These are phyloP conservation scores for Xerus rutilus DNA, from an alignment of 2,797 vertebrate species.

Conservation along the genomic window DNA sequence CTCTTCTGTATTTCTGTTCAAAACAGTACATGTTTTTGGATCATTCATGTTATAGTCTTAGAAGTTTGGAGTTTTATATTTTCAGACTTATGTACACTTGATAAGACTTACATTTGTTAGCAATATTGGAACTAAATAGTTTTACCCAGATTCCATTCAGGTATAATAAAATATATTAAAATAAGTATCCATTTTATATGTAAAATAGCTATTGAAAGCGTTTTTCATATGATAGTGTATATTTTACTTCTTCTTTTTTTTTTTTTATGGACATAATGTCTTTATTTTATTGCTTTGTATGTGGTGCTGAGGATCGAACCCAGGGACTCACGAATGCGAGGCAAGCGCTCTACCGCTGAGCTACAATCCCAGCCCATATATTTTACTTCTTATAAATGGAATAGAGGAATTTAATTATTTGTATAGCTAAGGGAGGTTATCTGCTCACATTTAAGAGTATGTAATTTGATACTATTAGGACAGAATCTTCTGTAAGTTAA, in stretches of 20 bases:
- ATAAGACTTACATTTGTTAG: constrained; percentile 8
- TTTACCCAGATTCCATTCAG: constrained; percentile 57
- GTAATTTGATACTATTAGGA: constrained; percentile 63
- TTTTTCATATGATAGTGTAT: constrained; percentile 26
- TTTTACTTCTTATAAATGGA: constrained; percentile 67
- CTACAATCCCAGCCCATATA: no score
- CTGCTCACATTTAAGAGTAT: constrained; percentile 19
- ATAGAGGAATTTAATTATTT: constrained; percentile 36
- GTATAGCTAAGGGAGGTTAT: constrained; percentile 10
- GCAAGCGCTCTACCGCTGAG: no score
- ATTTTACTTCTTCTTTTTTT: constrained; percentile 70
- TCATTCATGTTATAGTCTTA: background rate
- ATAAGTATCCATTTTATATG: constrained; percentile 51
- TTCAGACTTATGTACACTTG: background rate
- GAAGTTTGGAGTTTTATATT: constrained; percentile 66
- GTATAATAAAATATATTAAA: constrained; percentile 56
- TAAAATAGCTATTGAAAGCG: constrained; percentile 51
- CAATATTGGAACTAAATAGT: constrained; percentile 57
- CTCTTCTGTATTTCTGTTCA: constrained; percentile 47
- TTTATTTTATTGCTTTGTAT: no score
- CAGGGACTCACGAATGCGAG: no score
- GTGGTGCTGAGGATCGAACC: no score
- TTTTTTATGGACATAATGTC: no score
- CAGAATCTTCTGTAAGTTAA: constrained; percentile 60
- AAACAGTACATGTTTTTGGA: constrained; percentile 42